These are phyloP conservation scores for Ridgeia piscesae DNA, from an alignment of 1,140 invertebrate genomes.

Conservation along the genomic window DNA sequence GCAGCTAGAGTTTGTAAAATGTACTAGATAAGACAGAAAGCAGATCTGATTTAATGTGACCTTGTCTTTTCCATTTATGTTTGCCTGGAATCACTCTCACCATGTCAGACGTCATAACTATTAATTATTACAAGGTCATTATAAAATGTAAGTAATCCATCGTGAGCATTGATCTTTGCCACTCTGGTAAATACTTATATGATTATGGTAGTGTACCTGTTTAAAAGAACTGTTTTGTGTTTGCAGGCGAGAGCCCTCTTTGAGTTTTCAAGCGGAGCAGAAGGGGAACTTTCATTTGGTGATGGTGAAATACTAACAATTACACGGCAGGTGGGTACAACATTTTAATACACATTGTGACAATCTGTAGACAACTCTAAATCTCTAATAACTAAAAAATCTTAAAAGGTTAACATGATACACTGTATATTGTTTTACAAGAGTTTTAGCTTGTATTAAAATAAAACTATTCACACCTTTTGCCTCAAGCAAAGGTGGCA, in stretches of 20 bases:
- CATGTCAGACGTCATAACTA: too few relatives aligned
- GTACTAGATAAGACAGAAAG: too few relatives aligned
- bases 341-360: neutral
- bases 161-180: neutral
- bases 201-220: neutral
- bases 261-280: constrained; percentile 26
- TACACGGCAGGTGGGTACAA: constrained; percentile 19
- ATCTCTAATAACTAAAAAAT: too few relatives aligned
- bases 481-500: neutral
- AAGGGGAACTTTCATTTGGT: constrained; percentile 25
- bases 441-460: neutral
- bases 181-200: too few relatives aligned
- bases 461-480: neutral
- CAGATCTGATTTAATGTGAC: too few relatives aligned
- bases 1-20: too few relatives aligned
- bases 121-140: too few relatives aligned
- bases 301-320: constrained; percentile 23
- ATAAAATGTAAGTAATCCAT: neutral
- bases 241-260: constrained; percentile 25
- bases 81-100: too few relatives aligned
- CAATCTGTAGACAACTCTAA: neutral
- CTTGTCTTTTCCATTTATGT: too few relatives aligned
- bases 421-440: neutral
- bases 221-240: neutral
- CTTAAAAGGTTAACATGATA: too few relatives aligned